Evolutionary conservation across 2,888 invertebrate species (phyloP), one percentile per base, ranked within the genome.

Genomic region (Chalcis sispes): DNA sequence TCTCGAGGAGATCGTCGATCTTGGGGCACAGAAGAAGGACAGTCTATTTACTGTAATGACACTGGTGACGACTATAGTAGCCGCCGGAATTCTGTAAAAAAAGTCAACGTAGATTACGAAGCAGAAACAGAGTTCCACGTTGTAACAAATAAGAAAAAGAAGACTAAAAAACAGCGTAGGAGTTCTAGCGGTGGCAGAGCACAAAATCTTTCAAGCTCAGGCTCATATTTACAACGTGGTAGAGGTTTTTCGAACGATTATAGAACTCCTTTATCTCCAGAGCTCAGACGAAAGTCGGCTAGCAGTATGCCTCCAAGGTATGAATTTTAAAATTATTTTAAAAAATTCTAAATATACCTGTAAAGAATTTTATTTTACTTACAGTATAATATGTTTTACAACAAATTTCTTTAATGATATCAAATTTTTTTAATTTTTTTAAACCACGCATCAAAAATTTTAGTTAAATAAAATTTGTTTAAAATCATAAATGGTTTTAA

Each of bases 141-240:
- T 66, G 96, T 96, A 67, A 95, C 95, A 87, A 96, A 95, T 86
- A 94, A 94, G 42, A 87, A 87, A 87, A 95, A 95, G 88, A 93
- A 94, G 85, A 92, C 93, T 83, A 94, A 94, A 84, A 95, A 95
- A 85, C 92, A 93, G 82, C 90, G 90, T 79, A 85, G 88, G 52
- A 89, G 88, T 79, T 87, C 86, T 50, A 89, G 88, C 67, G 88
- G 88, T 66, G 82, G 88, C 75, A 84, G 88, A 66, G 87, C 88
- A 32, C 88, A 87, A 75, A 88, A 88, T 81, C 81, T 88, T 40
- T 80, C 85, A 1, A 84, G 83, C 36, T 86, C 88, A 8, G 85
- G 84, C 56, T 85, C 86, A 15, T 88, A 88, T 81, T 83, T 88
- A 4, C 88, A 86, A 72, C 84, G 85, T 72, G 81, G 86, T 15